Evolutionary conservation across 2,113 vertebrate genomes (phyloP), one percentile per base, ranked within the genome.

Genomic region (Saguinus midas): DNA sequence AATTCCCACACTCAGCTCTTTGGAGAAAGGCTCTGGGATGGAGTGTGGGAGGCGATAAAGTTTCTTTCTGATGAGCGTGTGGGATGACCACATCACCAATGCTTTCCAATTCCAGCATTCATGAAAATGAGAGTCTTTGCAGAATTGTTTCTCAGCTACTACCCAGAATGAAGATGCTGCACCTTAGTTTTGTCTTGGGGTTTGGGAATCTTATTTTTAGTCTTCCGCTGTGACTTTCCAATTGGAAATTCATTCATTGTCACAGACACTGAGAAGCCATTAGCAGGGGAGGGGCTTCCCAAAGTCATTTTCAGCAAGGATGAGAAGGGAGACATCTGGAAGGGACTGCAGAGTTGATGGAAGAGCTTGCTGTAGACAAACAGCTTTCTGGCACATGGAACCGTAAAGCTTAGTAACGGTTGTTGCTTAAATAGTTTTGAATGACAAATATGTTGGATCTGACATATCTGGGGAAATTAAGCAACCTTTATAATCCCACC

Each of bases 1-100:
- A 98, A 93, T 98, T 98, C 97, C 97, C 97, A 98, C 96, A 97
- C 97, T 94, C 75, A 81, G 91, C 75, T 98, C 96, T 75, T 58
- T 78, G 90, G 92, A 95, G 96, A 96, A 80, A 96, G 94, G 52
- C 97, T 97, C 92, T 92, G 72, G 92, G 90, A 95, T 92, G 82
- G 85, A 73, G 90, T 92, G 98, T 97, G 78, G 97, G 97, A 97
- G 96, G 97, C 73, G 82, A 96, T 81, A 90, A 98, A 96, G 96
- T 95, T 89, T 97, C 94, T 94, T 61, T 50, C 92, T 96, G 95
- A 93, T 91, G 96, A 91, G 78, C 45, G 61, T 88, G 95, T 97
- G 98, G 96, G 97, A 97, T 96, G 97, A 97, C 96, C 95, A 96
- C 88, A 90, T 95, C 95, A 83, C 93, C 90, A 32, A 50, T 20